Evolutionary conservation across 2,113 vertebrate genomes (phyloP).

Genomic region (Tyrannus savana): DNA sequence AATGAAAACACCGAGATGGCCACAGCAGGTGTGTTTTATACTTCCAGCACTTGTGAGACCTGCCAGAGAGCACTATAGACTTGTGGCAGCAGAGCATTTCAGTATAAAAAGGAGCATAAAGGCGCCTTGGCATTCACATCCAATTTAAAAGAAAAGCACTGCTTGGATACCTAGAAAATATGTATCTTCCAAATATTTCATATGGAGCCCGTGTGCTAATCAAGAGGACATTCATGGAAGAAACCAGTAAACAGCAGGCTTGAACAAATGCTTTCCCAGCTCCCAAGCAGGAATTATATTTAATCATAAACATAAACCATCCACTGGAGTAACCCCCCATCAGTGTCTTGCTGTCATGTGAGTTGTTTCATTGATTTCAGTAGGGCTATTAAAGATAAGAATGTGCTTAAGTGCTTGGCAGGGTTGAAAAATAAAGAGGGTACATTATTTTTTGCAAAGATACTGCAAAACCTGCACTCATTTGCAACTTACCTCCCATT

Average conservation of each 20-base stretch:
- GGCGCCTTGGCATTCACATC: slow-evolving; percentile 13
- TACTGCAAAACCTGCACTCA: neutral
- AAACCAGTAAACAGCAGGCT: slow-evolving; percentile 23
- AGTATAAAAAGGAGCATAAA: slow-evolving; percentile 20
- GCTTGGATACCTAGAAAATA: slow-evolving; percentile 21
- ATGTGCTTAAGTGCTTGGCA: neutral
- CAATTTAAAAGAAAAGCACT: slow-evolving; percentile 4
- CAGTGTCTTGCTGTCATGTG: neutral
- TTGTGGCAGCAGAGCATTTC: slow-evolving; percentile 2
- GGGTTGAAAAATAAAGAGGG: neutral
- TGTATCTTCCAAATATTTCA: slow-evolving; percentile 7
- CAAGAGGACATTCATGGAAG: slow-evolving; percentile 40
- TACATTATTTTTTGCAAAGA: neutral
- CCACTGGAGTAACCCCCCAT: neutral
- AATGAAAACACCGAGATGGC: neutral
- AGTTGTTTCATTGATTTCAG: slow-evolving; percentile 17
- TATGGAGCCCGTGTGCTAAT: slow-evolving; percentile 19
- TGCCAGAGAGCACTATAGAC: slow-evolving; percentile 13
- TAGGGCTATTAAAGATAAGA: neutral
- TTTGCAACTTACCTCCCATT: neutral
- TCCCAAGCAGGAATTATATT: slow-evolving; percentile 8
- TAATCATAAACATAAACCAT: slow-evolving; percentile 5
- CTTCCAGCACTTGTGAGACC: neutral
- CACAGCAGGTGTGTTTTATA: slow-evolving; percentile 20
- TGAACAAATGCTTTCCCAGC: slow-evolving; percentile 11